Percentiles rank a stretch among this genome's conserved stretches.
phyloP scores from a whole-genome alignment of 2,888 invertebrate genomes.

The Drosophila lutescens region DNA sequence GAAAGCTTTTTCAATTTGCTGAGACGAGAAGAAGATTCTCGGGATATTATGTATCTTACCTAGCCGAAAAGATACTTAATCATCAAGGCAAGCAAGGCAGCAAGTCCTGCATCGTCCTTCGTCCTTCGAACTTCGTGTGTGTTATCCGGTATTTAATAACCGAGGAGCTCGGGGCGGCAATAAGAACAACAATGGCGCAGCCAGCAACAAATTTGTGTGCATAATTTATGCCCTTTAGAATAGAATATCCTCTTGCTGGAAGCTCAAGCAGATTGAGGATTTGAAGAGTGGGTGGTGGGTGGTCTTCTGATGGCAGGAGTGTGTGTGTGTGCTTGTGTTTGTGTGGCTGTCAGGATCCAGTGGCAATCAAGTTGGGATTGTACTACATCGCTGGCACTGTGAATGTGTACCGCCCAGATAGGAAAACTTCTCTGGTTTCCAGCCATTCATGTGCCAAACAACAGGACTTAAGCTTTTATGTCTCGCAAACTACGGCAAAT shows the following conservation, averaged over 20 bases:
- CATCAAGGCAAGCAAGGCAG: constrained; percentile 48
- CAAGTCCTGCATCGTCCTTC: constrained; percentile 15
- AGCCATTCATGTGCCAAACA: neutral
- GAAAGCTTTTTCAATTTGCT: constrained; percentile 77
- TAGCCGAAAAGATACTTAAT: constrained; percentile 68
- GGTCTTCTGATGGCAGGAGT: too few relatives aligned
- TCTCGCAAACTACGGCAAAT: neutral
- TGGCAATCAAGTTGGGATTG: neutral
- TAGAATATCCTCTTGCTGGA: constrained; percentile 39
- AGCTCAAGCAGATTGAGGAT: constrained; percentile 15
- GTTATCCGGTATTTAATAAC: constrained; percentile 43
- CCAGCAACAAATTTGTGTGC: constrained; percentile 35
- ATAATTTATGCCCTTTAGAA: constrained; percentile 62
- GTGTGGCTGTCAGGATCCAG: neutral
- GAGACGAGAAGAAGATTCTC: constrained; percentile 20
- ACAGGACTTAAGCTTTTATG: neutral
- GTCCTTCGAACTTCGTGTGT: constrained; percentile 12
- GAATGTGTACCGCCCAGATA: neutral
- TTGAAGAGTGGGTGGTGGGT: too few relatives aligned
- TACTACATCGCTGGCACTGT: neutral
- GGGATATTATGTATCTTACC: constrained; percentile 48
- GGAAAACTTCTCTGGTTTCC: constrained; percentile 4
- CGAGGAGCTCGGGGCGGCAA: constrained; percentile 15
- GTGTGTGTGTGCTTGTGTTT: too few relatives aligned
- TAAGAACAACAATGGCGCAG: constrained; percentile 26